Percentiles rank a stretch among this genome's conserved stretches.
These are phyloP conservation scores for Mylabris sibirica DNA, from an alignment of 2,888 invertebrate genomes.

Conservation along the genomic window DNA sequence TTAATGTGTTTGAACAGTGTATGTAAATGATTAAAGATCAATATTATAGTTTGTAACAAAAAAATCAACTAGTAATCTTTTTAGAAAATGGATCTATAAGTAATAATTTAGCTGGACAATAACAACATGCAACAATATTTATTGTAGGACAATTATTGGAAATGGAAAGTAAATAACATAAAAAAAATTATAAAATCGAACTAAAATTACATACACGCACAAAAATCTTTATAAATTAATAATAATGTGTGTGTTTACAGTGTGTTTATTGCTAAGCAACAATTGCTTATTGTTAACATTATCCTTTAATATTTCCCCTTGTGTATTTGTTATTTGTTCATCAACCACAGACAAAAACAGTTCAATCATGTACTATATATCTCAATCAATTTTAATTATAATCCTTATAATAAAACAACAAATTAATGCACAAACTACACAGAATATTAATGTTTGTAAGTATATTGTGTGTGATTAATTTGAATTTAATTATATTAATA, in stretches of 20 bases:
- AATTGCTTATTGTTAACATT: constrained; percentile 16
- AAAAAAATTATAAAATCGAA: background rate
- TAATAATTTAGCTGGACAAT: no score
- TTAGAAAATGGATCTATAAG: no score
- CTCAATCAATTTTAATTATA: background rate
- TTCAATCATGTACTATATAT: constrained; percentile 27
- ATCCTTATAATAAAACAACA: background rate
- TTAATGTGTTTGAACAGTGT: no score
- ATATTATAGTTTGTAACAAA: no score
- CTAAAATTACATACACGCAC: background rate
- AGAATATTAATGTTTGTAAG: constrained; percentile 78
- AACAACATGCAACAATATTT: no score
- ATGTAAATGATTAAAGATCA: no score
- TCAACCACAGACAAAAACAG: background rate
- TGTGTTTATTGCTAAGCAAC: constrained; percentile 26
- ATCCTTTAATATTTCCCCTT: constrained; percentile 5
- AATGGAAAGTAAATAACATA: background rate
- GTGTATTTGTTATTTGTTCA: constrained; percentile 19
- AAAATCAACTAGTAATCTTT: no score
- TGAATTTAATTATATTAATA: background rate
- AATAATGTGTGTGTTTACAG: constrained; percentile 32
- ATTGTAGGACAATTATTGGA: no score
- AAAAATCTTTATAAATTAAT: constrained; percentile 15
- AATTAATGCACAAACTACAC: constrained; percentile 67
- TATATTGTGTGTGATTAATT: constrained; percentile 50